Conservation (phyloP, 2,113 vertebrate species). For the Synodontis membranacea region DNA sequence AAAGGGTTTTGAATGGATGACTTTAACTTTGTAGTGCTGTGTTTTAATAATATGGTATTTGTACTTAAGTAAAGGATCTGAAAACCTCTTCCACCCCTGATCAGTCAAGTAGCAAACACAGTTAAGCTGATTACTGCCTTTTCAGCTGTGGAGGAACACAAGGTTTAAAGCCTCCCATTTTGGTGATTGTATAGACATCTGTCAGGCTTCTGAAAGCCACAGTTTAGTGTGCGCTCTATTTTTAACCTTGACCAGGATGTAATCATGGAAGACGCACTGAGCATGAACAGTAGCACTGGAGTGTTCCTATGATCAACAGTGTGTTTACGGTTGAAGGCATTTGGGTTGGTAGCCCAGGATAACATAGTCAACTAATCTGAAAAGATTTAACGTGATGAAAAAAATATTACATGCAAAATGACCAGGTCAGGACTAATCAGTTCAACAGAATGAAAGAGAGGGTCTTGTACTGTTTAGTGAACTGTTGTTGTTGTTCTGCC, state of each 20-base stretch:
- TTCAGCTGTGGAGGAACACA: background rate
- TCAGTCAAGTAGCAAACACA: background rate
- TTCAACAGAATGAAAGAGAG: background rate
- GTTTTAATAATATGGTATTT: no score
- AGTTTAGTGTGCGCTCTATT: constrained; percentile 5
- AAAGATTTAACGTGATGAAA: constrained; percentile 4
- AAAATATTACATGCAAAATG: background rate
- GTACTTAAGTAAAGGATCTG: no score
- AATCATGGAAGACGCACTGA: background rate
- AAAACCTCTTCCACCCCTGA: no score
- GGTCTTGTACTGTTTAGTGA: background rate
- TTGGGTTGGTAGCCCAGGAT: background rate
- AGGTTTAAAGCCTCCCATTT: constrained; percentile 19
- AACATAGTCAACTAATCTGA: background rate
- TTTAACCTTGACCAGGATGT: constrained; percentile 18
- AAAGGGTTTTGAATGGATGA: no score
- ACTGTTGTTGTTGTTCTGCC: background rate
- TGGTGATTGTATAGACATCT: constrained; percentile 37
- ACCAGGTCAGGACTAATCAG: background rate
- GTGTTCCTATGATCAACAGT: background rate
- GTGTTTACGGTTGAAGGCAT: background rate
- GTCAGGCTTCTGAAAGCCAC: constrained; percentile 12
- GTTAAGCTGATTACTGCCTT: constrained; percentile 20
- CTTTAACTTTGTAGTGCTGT: no score
- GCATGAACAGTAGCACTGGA: background rate